Base-by-base conservation (phyloP, 2,888 invertebrate species). In the Drosophila sordidapex region DNA sequence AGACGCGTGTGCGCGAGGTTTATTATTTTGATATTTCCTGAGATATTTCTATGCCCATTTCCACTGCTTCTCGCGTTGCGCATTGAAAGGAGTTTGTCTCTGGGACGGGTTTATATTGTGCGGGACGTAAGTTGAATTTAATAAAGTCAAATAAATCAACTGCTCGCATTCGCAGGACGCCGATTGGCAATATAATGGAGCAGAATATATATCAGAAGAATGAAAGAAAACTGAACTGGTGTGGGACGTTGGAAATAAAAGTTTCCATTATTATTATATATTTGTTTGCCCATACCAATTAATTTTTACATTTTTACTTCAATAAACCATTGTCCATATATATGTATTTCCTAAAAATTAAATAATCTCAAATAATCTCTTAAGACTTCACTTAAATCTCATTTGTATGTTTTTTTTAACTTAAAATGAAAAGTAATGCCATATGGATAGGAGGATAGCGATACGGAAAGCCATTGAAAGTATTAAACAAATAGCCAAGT, bases 1-100 rank as follows among this genome's bases (percentile, higher is more conserved):
- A 62, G 72, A 61, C 72, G 75, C 75, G 74, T 82, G 82, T 76
- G 74, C 71, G 51, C 63, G 63, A 48, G 69, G 78, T 83, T 67
- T 85, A 83, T 85, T 83, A 82, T 82, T 85, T 76, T 70, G 74
- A 85, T 81, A 85, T 84, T 84, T 85, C 76, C 82, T 70, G 61
- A 38, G 69, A 68, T 72, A 76, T 76, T 80, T 82, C 80, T 72
- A 70, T 78, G 75, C 68, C 67, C 74, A 79, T 68, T 69, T 63
- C 53, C 62, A 54, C 51, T 33, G 48, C 21, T 48, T 15, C 57
- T 29, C 67, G 35, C 35, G 15, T 7, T 33, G 43, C 52, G 65
- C 60, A 60, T 64, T 82, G 57, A 68, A 83, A 78, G 59, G 66
- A 59, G 58, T 82, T 73, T 60, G 46, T 43, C 61, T 46, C 21